A percentile compares a stretch with the other conserved stretches of the same genome.
Evolutionary conservation across 2,797 vertebrate species (phyloP).

Genomic region (Enteromius mattozi): DNA sequence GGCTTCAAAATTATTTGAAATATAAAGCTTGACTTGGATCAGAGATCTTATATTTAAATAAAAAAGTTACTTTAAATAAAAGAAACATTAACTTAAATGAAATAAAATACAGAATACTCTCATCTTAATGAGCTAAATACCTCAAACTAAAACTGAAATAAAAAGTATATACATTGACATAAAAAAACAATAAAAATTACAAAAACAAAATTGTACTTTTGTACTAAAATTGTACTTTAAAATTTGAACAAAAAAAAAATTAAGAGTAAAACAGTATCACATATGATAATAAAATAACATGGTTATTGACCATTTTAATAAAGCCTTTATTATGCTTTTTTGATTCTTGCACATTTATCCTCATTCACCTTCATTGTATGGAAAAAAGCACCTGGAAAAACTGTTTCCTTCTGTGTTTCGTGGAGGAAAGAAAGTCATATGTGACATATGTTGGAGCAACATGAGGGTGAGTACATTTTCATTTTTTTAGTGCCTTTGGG

Average conservation of each 20-base stretch:
- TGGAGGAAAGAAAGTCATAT: slow-evolving; percentile 9
- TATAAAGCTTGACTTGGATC: neutral
- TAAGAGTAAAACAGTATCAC: no score
- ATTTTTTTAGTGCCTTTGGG: slow-evolving; percentile 18
- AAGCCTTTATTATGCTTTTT: neutral
- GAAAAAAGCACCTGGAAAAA: neutral
- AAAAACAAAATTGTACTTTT: neutral
- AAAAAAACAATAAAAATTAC: neutral
- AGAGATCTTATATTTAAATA: neutral
- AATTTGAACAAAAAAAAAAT: no score
- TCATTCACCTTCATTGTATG: neutral
- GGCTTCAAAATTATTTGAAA: neutral
- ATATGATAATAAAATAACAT: neutral
- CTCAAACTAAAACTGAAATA: neutral
- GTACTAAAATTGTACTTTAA: neutral
- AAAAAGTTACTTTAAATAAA: neutral
- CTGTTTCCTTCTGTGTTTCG: neutral
- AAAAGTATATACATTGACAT: neutral
- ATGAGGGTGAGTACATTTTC: neutral
- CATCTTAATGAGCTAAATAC: neutral
- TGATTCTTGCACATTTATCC: neutral
- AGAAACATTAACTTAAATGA: neutral
- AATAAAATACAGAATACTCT: neutral
- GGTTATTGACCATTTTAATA: neutral
- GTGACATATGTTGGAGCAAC: slow-evolving; percentile 13